phyloP scores from a whole-genome alignment of 2,113 vertebrate genomes.

The Rousettus leschenaultii region DNA sequence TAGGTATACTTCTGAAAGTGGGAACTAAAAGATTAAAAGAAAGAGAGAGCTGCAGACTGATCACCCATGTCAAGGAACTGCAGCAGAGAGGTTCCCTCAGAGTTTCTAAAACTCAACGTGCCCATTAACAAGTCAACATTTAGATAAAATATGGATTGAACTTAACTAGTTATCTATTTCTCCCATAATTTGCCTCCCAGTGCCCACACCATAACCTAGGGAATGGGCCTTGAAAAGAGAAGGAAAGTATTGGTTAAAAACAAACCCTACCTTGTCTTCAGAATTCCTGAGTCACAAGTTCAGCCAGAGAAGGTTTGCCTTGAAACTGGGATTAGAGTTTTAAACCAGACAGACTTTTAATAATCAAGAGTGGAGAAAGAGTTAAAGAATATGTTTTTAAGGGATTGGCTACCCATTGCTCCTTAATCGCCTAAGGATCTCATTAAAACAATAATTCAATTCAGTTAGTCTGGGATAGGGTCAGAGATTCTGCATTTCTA shows the following conservation, averaged over 20 bases:
- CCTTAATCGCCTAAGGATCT: not conserved
- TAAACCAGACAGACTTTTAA: not conserved
- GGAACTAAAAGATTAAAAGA: not conserved
- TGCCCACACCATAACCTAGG: not conserved
- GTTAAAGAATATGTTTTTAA: conserved; percentile 5
- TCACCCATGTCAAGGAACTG: not conserved
- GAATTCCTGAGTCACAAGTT: not conserved
- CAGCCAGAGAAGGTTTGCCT: not conserved
- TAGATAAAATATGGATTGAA: not conserved
- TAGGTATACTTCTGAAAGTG: not conserved
- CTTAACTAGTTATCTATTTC: not conserved
- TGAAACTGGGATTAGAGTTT: conserved; percentile 13
- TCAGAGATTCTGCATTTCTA: not conserved
- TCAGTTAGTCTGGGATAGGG: not conserved
- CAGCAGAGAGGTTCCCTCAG: not conserved
- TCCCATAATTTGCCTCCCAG: not conserved
- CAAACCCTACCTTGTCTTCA: not conserved
- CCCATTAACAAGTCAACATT: not conserved
- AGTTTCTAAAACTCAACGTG: not conserved
- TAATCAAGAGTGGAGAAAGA: not conserved
- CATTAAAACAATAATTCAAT: not conserved
- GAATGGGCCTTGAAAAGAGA: not conserved
- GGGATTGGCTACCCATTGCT: not conserved
- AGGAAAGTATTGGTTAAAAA: not conserved
- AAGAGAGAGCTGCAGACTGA: not conserved